A percentile compares a stretch with the other conserved stretches of the same genome.
phyloP scores from a whole-genome alignment of 2,113 vertebrate genomes.

The Turnix velox region DNA sequence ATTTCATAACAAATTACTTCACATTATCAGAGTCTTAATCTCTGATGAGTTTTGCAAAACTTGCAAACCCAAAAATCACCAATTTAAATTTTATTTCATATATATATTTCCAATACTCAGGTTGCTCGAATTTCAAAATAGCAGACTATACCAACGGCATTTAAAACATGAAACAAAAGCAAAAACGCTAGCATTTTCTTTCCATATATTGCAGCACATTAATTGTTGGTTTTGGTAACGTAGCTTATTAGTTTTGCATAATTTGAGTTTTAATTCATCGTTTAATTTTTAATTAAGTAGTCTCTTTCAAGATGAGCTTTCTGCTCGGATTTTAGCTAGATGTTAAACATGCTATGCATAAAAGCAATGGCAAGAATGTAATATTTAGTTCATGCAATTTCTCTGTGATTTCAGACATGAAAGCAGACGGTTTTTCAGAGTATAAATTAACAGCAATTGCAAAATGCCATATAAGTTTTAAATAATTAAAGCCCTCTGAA shows the following conservation, averaged over 20 bases:
- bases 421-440: conserved; percentile 45
- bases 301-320: conserved; percentile 71
- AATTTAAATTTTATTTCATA: conserved; percentile 63
- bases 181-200: conserved; percentile 62
- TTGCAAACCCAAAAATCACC: conserved; percentile 48
- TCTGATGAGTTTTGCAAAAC: conserved; percentile 55
- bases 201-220: conserved; percentile 64
- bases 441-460: conserved; percentile 56
- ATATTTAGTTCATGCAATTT: conserved; percentile 39
- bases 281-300: conserved; percentile 82
- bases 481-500: conserved; percentile 67
- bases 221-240: conserved; percentile 74
- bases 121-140: conserved; percentile 46
- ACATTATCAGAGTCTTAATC: conserved; percentile 48
- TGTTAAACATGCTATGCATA: conserved; percentile 55
- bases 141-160: conserved; percentile 18
- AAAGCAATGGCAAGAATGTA: conserved; percentile 43
- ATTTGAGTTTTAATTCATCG: conserved; percentile 80
- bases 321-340: conserved; percentile 60
- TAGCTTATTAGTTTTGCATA: conserved; percentile 80
- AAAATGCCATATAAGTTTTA: conserved; percentile 60
- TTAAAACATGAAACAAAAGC: conserved; percentile 63
- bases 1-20: not conserved
- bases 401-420: conserved; percentile 57
- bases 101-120: too few species aligned